phyloP scores from a whole-genome alignment of 2,888 invertebrate genomes.

The Drosophila dives region DNA sequence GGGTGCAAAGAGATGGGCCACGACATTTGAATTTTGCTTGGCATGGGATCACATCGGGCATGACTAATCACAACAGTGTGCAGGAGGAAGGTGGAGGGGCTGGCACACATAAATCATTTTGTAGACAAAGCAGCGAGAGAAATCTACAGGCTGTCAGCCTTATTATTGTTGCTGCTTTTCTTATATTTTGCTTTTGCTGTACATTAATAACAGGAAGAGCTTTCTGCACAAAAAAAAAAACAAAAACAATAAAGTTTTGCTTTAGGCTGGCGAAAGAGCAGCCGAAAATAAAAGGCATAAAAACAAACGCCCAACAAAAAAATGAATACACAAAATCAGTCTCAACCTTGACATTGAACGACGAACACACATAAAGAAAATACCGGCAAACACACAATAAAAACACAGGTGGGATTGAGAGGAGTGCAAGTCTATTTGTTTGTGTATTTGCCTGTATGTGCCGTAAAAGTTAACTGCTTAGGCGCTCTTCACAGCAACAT shows the following conservation, averaged over 20 bases:
- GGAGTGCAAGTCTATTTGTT: conserved; percentile 5
- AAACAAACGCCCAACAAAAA: conserved; percentile 62
- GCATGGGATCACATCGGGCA: conserved; percentile 39
- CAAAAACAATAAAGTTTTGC: conserved; percentile 43
- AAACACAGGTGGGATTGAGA: conserved; percentile 21
- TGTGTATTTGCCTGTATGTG: conserved; percentile 13
- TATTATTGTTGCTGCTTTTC: conserved; percentile 7
- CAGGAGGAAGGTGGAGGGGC: neutral
- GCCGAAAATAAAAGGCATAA: conserved; percentile 56
- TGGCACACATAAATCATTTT: conserved; percentile 54
- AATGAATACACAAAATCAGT: conserved; percentile 62
- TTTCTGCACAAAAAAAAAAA: conserved; percentile 57
- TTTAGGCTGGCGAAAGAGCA: conserved; percentile 47
- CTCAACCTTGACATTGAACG: conserved; percentile 79
- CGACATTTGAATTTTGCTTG: conserved; percentile 35
- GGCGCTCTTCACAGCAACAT: conserved; percentile 12
- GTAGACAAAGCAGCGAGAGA: conserved; percentile 59
- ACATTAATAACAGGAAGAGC: conserved; percentile 70
- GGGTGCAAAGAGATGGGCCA: conserved; percentile 32
- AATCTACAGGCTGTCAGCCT: conserved; percentile 24
- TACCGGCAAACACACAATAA: conserved; percentile 57
- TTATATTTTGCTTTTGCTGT: conserved; percentile 14
- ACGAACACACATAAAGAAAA: conserved; percentile 61
- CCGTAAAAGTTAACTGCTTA: conserved; percentile 19
- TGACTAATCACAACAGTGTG: conserved; percentile 48